Conservation (phyloP, 2,888 invertebrate genomes). For the Tinea pellionella region DNA sequence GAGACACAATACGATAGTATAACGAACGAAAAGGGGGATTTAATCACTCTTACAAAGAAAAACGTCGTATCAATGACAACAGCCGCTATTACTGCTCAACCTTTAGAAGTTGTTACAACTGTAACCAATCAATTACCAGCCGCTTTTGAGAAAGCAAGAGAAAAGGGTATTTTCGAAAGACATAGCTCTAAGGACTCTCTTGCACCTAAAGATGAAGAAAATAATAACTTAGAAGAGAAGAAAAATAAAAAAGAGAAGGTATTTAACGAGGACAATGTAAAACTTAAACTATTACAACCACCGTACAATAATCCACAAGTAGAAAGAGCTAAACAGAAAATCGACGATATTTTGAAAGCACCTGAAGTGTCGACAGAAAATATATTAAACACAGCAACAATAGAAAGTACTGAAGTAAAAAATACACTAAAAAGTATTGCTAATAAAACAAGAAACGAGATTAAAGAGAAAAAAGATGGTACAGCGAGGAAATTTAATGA, state of each 20-base stretch:
- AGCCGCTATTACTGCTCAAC: conserved; percentile 68
- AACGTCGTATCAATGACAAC: conserved; percentile 69
- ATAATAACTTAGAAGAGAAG: conserved; percentile 25
- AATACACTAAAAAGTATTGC: conserved; percentile 32
- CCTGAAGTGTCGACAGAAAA: conserved; percentile 61
- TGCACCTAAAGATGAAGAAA: conserved; percentile 39
- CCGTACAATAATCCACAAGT: conserved; percentile 62
- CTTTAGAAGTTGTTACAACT: conserved; percentile 64
- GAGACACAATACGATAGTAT: conserved; percentile 55
- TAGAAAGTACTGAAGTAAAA: conserved; percentile 32
- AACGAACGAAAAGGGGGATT: conserved; percentile 48
- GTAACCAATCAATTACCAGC: conserved; percentile 65
- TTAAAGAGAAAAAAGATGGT: conserved; percentile 36
- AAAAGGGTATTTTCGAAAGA: conserved; percentile 58
- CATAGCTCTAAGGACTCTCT: conserved; percentile 58
- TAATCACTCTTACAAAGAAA: conserved; percentile 58
- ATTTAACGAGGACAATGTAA: conserved; percentile 46
- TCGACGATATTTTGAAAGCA: conserved; percentile 56
- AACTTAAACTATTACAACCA: conserved; percentile 49
- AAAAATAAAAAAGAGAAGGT: conserved; percentile 34
- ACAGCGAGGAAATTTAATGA: conserved; percentile 32
- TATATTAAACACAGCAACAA: conserved; percentile 34
- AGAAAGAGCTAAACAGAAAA: conserved; percentile 57
- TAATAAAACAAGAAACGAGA: conserved; percentile 37
- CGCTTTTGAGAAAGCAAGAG: conserved; percentile 60